A percentile compares a stretch with the other conserved stretches of the same genome.
phyloP scores from a whole-genome alignment of 2,888 invertebrate species.

The Ptychoptera contaminata region DNA sequence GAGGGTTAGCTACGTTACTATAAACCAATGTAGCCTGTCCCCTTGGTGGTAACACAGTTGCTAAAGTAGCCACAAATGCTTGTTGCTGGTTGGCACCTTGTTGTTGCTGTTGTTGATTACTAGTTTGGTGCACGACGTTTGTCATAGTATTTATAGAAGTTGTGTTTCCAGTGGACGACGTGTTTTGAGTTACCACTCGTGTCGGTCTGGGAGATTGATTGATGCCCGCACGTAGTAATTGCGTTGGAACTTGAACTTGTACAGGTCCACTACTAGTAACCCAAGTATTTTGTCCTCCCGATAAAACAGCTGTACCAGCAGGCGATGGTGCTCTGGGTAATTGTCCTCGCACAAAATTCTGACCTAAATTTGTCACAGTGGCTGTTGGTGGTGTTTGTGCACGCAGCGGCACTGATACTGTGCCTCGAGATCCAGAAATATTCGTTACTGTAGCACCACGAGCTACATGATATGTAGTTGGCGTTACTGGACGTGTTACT shows the following conservation, averaged over 20 bases:
- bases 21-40: conserved; percentile 30
- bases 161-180: conserved; percentile 11
- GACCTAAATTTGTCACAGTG: conserved; percentile 15
- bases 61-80: conserved; percentile 27
- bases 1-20: conserved; percentile 22
- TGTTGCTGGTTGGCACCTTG: conserved; percentile 12
- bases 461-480: conserved; percentile 26
- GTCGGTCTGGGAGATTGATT: conserved; percentile 19
- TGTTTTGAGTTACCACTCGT: conserved; percentile 27
- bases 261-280: conserved; percentile 19
- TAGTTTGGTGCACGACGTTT: not conserved
- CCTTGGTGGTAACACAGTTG: conserved; percentile 26
- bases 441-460: conserved; percentile 24
- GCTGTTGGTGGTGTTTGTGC: conserved; percentile 19
- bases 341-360: conserved; percentile 25
- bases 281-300: conserved; percentile 22
- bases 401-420: conserved; percentile 22
- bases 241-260: conserved; percentile 19
- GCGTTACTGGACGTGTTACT: conserved; percentile 26
- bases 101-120: conserved; percentile 4
- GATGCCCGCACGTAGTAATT: conserved; percentile 27
- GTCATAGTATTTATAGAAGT: not conserved
- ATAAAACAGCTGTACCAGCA: conserved; percentile 23
- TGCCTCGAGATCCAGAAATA: conserved; percentile 22
- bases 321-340: conserved; percentile 22